Evolutionary conservation across 2,113 vertebrate genomes (phyloP), one percentile per base, ranked within the genome.

Genomic region (Lates calcarifer): DNA sequence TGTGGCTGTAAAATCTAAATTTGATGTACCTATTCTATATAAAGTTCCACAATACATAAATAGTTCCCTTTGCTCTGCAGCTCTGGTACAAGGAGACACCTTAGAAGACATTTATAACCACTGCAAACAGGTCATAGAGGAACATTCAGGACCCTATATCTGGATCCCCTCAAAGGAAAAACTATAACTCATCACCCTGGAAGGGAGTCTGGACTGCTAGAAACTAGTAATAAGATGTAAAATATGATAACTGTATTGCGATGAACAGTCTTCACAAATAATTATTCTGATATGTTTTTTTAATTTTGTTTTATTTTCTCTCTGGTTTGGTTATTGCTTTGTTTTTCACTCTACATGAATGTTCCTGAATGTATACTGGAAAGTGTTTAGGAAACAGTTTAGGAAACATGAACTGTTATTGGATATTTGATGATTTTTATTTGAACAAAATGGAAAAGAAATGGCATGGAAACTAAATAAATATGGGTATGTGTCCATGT

Each of bases 161-260:
- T 99, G 98, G 98, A 97, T 99, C 94, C 97, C 98, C 88, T 99
- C 98, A 60, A 99, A 99, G 95, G 98, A 99, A 90, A 99, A 98
- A 93, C 96, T 99, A 97, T 98, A 91, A 85, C 77, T 83, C 78
- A 67, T 67, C 84, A 58, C 62, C 93, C 90, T 92, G 90, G 87
- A 92, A 91, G 89, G 93, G 91, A 94, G 92, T 92, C 92, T 93
- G 96, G 94, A 95, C 95, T 90, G 55, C 92, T 87, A 90, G 83
- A 86, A 82, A 86, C 71, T 93, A 96, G 94, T 94, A 95, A 94
- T 94, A 95, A 94, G 95, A 95, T 96, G 96, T 96, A 96, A 96
- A 94, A 97, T 95, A 97, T 94, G 90, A 94, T 94, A 95, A 96
- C 93, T 95, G 96, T 96, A 95, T 95, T 94, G 94, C 94, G 92